Evolutionary conservation across 2,797 vertebrate genomes (phyloP).

Genomic region (Heteromormyrus szaboi): DNA sequence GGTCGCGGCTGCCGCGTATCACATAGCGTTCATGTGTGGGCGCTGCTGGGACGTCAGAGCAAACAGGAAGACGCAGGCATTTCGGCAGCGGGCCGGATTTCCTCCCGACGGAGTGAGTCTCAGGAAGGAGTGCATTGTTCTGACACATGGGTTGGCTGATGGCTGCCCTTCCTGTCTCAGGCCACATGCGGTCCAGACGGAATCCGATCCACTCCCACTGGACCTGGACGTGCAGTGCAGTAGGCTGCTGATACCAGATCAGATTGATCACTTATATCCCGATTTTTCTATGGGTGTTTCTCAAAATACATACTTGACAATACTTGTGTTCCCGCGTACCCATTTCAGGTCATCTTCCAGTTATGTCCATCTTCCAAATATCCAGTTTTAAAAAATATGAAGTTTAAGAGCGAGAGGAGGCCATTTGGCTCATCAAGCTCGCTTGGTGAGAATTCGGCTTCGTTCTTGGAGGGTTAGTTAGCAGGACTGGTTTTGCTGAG

Average conservation of each 20-base stretch:
- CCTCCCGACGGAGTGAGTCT: neutral
- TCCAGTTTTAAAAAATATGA: neutral
- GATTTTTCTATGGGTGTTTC: neutral
- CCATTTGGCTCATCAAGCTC: neutral
- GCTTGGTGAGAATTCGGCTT: neutral
- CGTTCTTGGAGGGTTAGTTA: neutral
- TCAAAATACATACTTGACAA: too few relatives aligned
- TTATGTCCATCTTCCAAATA: neutral
- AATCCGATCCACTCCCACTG: neutral
- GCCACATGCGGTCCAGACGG: neutral
- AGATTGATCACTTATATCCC: neutral
- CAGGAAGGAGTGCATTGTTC: conserved; percentile 15
- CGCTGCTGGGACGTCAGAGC: neutral
- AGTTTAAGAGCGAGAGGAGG: neutral
- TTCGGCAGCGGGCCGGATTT: neutral
- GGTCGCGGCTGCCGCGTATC: neutral
- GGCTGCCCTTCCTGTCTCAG: conserved; percentile 11
- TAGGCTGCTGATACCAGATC: neutral
- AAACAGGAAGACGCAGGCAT: neutral
- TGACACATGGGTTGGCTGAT: neutral
- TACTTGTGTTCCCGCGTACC: neutral
- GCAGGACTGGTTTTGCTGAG: neutral
- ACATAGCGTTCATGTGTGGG: too few relatives aligned
- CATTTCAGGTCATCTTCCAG: neutral
- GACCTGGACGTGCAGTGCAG: neutral